Base-by-base conservation (phyloP, 1,140 invertebrate genomes). In the Dendrolimus kikuchii region DNA sequence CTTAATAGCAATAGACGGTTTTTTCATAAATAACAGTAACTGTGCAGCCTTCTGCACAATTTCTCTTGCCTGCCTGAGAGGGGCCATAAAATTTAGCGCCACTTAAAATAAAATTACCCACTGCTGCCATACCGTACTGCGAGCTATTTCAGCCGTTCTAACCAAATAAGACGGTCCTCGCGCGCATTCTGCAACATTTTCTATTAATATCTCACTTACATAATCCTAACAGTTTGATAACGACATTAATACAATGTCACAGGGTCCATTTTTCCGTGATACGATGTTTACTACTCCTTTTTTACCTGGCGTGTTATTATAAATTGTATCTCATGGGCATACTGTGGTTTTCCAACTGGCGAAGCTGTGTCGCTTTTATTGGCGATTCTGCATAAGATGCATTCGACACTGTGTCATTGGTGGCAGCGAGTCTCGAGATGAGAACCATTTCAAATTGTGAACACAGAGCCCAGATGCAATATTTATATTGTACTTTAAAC, bases 401-500 rank as follows among this genome's bases (percentile, higher is more conserved):
- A 56, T 59, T 45, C 40, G 52, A 63, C 57, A 56, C 57, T 39
- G 54, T 63, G 52, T 56, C 47, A 5, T 5, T 7, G 7, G 9
- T 37, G 8, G 40, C 40, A 37, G 2, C 37, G 40, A 46, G 54
- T 56, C 49, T 46, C 44, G 44, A 23, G 40, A 49, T 51, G 43
- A 51, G 46, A 40, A 48, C 46, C 9, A 38, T 37, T 9, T 46
- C 64, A 60, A 72, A 73, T 60, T 64, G 63, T 66, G 67, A 64
- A 71, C 68, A 61, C 59, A 60, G 57, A 51, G 52, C 56, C 61
- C 66, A 55, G 59, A 43, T 60, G 59, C 72, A 70, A 69, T 78
- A 74, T 78, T 82, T 77, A 79, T 77, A 74, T 74, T 81, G 77
- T 76, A 81, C 76, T 82, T 71, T 79, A 76, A 77, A 83, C 71